phyloP scores from a whole-genome alignment of 2,888 invertebrate genomes.

The Ypsolopha scabrella region DNA sequence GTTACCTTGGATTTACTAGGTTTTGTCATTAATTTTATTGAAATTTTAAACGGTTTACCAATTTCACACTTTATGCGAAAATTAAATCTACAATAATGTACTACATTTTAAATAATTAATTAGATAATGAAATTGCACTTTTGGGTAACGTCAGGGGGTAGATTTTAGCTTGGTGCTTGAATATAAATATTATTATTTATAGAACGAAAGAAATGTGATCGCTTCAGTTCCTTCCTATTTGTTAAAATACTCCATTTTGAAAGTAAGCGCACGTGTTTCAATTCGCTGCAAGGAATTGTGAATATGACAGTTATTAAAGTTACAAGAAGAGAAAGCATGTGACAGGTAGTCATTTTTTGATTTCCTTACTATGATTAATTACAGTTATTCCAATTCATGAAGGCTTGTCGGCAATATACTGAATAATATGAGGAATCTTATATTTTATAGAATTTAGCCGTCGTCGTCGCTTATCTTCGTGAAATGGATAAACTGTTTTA shows the following conservation, averaged over 20 bases:
- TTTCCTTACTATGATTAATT: not conserved
- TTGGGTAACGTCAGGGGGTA: constrained; percentile 15
- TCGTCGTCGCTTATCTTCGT: no score
- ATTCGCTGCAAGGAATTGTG: not conserved
- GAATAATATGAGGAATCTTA: not conserved
- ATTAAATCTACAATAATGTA: not conserved
- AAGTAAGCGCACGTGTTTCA: no score
- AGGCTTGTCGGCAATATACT: not conserved
- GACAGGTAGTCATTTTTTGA: not conserved
- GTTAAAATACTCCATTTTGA: no score
- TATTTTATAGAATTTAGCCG: no score
- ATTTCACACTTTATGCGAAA: not conserved
- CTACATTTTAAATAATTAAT: not conserved
- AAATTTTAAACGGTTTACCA: not conserved
- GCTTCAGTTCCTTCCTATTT: not conserved
- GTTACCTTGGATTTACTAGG: not conserved
- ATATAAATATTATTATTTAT: no score
- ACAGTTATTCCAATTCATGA: not conserved
- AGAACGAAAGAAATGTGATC: not conserved
- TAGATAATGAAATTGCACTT: constrained; percentile 8
- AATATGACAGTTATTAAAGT: no score
- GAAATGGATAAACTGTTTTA: no score
- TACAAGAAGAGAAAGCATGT: not conserved
- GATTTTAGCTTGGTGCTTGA: constrained; percentile 38
- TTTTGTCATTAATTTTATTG: not conserved